Percentiles rank a stretch among this genome's conserved stretches.
Evolutionary conservation across 1,140 invertebrate species (phyloP).

Genomic region (Vanessa atalanta): DNA sequence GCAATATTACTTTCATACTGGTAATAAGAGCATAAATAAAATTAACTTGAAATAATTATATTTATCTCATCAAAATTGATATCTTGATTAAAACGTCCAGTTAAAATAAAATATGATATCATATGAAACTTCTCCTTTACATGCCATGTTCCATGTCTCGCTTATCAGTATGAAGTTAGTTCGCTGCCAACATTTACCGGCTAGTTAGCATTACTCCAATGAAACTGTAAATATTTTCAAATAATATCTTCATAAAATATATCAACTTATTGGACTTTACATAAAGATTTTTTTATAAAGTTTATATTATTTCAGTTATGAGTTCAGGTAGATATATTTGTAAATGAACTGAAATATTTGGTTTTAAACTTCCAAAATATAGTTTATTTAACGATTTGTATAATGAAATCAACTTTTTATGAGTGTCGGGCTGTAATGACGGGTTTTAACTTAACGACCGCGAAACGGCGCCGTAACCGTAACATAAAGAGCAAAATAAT

Average conservation of each 20-base stretch:
- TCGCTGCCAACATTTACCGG: slow-evolving; percentile 11
- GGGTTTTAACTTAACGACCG: slow-evolving; percentile 29
- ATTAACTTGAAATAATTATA: not conserved
- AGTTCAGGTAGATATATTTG: not conserved
- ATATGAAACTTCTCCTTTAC: slow-evolving; percentile 7
- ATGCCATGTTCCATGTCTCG: not conserved
- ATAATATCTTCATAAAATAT: slow-evolving; percentile 2
- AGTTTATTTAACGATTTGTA: slow-evolving; percentile 20
- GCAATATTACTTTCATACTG: not conserved
- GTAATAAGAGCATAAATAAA: not conserved
- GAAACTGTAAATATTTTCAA: slow-evolving; percentile 3
- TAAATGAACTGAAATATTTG: not conserved
- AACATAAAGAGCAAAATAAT: slow-evolving; percentile 31
- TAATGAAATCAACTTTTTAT: slow-evolving; percentile 26
- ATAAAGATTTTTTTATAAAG: not conserved
- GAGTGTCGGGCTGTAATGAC: slow-evolving; percentile 10
- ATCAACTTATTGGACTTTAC: not conserved
- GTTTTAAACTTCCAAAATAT: not conserved
- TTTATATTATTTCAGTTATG: not conserved
- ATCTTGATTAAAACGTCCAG: slow-evolving; percentile 2
- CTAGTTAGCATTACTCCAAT: slow-evolving; percentile 10
- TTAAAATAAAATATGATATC: slow-evolving; percentile 7
- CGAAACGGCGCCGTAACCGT: slow-evolving; percentile 20
- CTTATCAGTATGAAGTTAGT: slow-evolving; percentile 12
- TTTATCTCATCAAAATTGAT: not conserved